Evolutionary conservation across 1,140 invertebrate genomes (phyloP).

Genomic region (Saccostrea glomerata): DNA sequence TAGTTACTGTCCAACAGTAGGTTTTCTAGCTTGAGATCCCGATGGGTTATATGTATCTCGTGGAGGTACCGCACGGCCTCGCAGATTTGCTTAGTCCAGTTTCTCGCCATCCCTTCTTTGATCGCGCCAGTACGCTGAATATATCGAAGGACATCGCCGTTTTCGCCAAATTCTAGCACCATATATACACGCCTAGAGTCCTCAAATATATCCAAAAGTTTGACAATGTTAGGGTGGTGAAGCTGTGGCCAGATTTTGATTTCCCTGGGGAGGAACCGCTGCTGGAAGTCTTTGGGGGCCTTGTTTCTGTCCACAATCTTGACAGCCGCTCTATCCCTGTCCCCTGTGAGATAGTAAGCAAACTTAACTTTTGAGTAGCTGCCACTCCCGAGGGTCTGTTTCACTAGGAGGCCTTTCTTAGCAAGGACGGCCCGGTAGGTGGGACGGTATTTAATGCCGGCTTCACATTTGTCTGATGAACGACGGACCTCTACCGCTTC

Average conservation of each 20-base stretch:
- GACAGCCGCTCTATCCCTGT: constrained; percentile 85
- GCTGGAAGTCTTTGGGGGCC: constrained; percentile 88
- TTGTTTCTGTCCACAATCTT: constrained; percentile 91
- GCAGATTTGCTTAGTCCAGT: constrained; percentile 72
- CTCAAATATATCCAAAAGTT: constrained; percentile 80
- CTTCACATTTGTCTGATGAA: constrained; percentile 63
- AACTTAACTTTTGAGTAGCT: constrained; percentile 78
- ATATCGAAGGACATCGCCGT: constrained; percentile 75
- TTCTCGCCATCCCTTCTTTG: constrained; percentile 70
- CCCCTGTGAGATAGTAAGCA: constrained; percentile 66
- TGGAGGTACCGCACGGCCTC: constrained; percentile 91
- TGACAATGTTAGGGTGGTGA: constrained; percentile 91
- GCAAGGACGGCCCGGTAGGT: constrained; percentile 74
- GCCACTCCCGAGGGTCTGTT: constrained; percentile 73
- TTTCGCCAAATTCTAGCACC: constrained; percentile 75
- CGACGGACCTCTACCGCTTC: constrained; percentile 68
- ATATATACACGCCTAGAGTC: constrained; percentile 74
- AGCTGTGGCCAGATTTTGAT: constrained; percentile 92
- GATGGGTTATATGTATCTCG: constrained; percentile 90
- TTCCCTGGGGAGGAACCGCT: constrained; percentile 95
- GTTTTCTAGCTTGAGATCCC: constrained; percentile 93
- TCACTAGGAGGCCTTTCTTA: constrained; percentile 69
- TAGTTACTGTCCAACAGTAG: constrained; percentile 89
- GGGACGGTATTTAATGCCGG: constrained; percentile 69
- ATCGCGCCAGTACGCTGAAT: constrained; percentile 76